Percentiles rank a stretch among this genome's conserved stretches.
phyloP scores from a whole-genome alignment of 2,797 vertebrate genomes.

The Anguilla obscura region DNA sequence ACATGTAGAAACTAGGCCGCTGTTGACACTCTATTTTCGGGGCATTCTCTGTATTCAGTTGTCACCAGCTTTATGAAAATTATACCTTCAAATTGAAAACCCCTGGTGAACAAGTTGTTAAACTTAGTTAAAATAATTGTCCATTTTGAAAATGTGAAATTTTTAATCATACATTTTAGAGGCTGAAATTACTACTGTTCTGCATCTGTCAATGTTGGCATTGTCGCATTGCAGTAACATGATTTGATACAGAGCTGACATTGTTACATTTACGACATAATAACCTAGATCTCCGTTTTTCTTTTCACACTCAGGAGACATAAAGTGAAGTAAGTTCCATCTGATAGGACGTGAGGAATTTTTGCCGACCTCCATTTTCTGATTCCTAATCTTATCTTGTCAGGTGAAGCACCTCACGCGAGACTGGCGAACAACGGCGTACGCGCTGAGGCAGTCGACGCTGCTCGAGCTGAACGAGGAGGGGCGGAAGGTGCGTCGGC shows the following conservation, averaged over 20 bases:
- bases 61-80: constrained; percentile 34
- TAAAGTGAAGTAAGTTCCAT: constrained; percentile 1
- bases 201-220: neutral
- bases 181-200: neutral
- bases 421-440: constrained; percentile 95
- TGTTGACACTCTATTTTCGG: neutral
- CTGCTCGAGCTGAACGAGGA: constrained; percentile 90
- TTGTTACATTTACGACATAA: neutral
- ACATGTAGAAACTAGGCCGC: neutral
- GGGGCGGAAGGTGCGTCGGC: constrained; percentile 88
- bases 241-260: neutral
- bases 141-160: neutral
- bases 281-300: neutral
- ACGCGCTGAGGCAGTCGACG: constrained; percentile 85
- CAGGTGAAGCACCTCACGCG: constrained; percentile 96
- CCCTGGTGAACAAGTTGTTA: neutral
- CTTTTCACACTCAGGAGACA: neutral
- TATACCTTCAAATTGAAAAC: neutral
- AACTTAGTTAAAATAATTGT: neutral
- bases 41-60: constrained; percentile 36
- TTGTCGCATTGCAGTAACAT: neutral
- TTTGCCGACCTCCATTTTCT: neutral
- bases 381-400: constrained; percentile 33
- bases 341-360: neutral
- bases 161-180: neutral